Evolutionary conservation across 2,797 vertebrate species (phyloP).

Genomic region (Toxotes lorentzi): DNA sequence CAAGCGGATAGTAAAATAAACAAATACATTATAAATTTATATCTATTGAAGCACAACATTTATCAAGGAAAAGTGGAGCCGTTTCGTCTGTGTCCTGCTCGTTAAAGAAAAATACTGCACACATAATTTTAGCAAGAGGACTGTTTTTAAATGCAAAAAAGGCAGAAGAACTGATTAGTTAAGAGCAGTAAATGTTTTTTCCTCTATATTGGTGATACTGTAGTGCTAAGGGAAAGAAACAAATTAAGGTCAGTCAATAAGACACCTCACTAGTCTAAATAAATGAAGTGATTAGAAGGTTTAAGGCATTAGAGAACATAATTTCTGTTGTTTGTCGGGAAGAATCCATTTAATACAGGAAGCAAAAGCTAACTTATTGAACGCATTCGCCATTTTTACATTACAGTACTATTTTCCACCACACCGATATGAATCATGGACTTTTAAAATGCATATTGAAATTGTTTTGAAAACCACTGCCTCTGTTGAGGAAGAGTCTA

Average conservation of each 20-base stretch:
- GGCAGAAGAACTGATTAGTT: not conserved
- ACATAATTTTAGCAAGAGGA: not conserved
- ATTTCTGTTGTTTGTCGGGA: not conserved
- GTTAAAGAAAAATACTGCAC: not conserved
- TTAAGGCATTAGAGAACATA: not conserved
- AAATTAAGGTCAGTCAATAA: slow-evolving; percentile 6
- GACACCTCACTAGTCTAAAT: not conserved
- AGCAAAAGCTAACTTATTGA: not conserved
- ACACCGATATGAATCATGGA: too few relatives aligned
- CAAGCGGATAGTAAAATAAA: not conserved
- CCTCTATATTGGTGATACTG: not conserved
- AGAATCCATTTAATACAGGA: slow-evolving; percentile 5
- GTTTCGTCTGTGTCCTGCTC: not conserved
- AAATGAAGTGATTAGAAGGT: too few relatives aligned
- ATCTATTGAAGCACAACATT: not conserved
- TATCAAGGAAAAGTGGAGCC: not conserved
- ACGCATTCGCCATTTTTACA: too few relatives aligned
- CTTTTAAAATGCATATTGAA: too few relatives aligned
- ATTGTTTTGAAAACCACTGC: not conserved
- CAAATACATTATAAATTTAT: not conserved
- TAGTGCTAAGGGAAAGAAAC: not conserved
- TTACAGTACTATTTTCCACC: too few relatives aligned
- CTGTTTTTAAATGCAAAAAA: slow-evolving; percentile 7
- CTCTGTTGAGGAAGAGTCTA: not conserved
- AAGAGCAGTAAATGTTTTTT: too few relatives aligned